phyloP scores from a whole-genome alignment of 2,113 vertebrate genomes.

The Electrona antarctica region DNA sequence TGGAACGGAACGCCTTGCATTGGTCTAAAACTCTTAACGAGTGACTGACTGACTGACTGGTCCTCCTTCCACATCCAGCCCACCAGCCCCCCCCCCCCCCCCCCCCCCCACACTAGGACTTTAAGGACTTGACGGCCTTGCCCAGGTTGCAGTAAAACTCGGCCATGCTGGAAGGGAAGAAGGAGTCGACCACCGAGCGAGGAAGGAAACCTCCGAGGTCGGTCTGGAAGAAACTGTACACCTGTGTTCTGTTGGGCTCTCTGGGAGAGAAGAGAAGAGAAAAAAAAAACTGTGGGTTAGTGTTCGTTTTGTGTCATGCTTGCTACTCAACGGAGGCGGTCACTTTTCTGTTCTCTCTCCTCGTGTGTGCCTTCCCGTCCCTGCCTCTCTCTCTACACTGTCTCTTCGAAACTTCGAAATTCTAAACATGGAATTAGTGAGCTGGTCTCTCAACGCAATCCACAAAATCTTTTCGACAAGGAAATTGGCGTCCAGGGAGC shows the following conservation, averaged over 20 bases:
- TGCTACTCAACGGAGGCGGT: no score
- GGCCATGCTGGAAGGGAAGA: slow-evolving; percentile 91
- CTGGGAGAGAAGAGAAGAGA: slow-evolving; percentile 67
- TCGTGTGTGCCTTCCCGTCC: no score
- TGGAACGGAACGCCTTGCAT: not conserved
- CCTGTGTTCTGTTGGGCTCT: slow-evolving; percentile 83
- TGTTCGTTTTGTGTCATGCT: no score
- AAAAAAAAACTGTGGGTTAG: not conserved
- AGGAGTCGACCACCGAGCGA: slow-evolving; percentile 90
- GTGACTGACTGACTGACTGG: not conserved
- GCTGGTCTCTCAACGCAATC: no score
- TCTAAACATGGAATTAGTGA: no score
- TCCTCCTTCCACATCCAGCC: not conserved
- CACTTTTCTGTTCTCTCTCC: no score
- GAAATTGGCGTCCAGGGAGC: no score
- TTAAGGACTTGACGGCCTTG: slow-evolving; percentile 82
- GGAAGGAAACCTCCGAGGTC: slow-evolving; percentile 91
- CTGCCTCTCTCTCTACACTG: no score
- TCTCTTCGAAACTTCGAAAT: no score
- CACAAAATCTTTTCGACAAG: no score
- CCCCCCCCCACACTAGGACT: slow-evolving; percentile 56
- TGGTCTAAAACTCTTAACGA: not conserved
- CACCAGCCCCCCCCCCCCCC: no score
- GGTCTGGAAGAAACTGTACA: slow-evolving; percentile 94
- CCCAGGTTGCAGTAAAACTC: slow-evolving; percentile 88